phyloP scores from a whole-genome alignment of 2,797 vertebrate species.

The Babyrousa celebensis region DNA sequence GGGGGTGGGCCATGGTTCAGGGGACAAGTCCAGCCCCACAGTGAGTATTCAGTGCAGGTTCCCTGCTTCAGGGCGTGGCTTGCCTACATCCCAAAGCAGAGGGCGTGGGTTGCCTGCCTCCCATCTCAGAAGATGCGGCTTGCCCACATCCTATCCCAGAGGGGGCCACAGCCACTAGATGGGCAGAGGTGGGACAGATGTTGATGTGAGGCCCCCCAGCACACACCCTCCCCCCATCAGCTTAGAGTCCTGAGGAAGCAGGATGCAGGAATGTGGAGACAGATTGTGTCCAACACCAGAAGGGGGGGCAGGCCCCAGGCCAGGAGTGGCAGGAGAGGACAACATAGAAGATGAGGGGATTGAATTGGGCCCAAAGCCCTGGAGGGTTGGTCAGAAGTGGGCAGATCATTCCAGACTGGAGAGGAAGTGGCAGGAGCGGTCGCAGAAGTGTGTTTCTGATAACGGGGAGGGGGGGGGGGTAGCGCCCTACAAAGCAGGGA shows the following conservation, averaged over 20 bases:
- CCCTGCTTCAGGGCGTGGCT: background rate
- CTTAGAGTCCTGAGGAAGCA: background rate
- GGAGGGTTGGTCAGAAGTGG: background rate
- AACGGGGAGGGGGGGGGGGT: too few species aligned
- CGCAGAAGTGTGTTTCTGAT: background rate
- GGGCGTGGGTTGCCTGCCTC: background rate
- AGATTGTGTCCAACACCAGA: background rate
- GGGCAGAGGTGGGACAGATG: background rate
- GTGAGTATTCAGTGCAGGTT: background rate
- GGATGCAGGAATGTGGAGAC: background rate
- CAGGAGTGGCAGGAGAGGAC: background rate
- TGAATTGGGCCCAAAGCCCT: background rate
- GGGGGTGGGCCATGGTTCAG: fast-evolving
- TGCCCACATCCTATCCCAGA: background rate
- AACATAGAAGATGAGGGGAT: background rate
- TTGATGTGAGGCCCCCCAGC: background rate
- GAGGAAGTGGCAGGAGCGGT: background rate
- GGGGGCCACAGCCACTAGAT: background rate
- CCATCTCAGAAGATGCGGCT: background rate
- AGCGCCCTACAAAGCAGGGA: background rate
- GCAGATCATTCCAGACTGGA: background rate
- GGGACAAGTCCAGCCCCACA: background rate
- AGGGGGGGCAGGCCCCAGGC: background rate
- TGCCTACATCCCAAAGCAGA: too few species aligned
- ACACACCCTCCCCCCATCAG: background rate